Conservation (phyloP, 2,113 vertebrate species). For the Oryctolagus cuniculus region DNA sequence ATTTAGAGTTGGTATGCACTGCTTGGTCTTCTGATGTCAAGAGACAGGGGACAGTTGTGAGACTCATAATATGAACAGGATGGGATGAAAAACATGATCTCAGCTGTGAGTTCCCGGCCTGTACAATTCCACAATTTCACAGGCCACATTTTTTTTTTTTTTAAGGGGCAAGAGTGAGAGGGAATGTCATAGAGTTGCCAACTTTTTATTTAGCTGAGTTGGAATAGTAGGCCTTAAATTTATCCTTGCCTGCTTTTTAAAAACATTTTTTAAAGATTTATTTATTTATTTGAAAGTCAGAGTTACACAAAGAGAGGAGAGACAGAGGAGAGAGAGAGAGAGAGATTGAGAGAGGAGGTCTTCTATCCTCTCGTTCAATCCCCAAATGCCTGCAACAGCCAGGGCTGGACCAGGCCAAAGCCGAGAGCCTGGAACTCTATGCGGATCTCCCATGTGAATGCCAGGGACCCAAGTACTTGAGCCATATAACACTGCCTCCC, state of each 20-base stretch:
- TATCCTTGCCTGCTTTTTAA: background rate
- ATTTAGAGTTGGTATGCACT: background rate
- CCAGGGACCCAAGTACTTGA: no score
- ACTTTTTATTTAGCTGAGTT: background rate
- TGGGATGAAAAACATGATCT: fast-evolving
- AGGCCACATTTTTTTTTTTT: background rate
- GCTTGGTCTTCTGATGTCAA: background rate
- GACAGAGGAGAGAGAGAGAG: no score
- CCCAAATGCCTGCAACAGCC: no score
- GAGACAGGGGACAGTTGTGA: background rate
- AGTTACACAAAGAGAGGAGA: no score
- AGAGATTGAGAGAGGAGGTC: no score
- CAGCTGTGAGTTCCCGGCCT: background rate
- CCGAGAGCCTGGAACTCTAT: no score
- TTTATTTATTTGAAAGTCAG: background rate
- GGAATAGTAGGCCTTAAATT: background rate
- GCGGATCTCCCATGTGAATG: no score
- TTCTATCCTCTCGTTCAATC: no score
- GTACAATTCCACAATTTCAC: background rate
- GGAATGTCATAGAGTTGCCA: background rate
- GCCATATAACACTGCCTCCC: no score
- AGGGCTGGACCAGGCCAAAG: no score
- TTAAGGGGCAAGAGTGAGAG: background rate
- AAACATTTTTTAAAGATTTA: background rate
- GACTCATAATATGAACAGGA: background rate